phyloP scores from a whole-genome alignment of 2,797 vertebrate species.

The Sebastes goodei region DNA sequence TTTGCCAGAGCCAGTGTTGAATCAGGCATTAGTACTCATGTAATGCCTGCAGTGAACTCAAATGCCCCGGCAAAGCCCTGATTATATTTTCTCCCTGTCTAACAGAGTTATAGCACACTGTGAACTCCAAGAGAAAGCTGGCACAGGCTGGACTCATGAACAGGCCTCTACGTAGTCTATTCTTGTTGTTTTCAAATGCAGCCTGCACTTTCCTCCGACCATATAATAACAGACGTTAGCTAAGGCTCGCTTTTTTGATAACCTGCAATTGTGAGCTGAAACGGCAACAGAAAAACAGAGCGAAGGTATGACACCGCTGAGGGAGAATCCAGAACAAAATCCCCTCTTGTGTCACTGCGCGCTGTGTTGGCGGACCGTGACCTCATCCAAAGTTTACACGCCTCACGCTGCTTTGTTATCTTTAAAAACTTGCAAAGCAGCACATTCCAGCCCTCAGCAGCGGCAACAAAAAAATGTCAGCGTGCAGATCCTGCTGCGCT shows the following conservation, averaged over 20 bases:
- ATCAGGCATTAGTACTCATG: constrained; percentile 75
- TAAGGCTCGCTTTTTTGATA: constrained; percentile 34
- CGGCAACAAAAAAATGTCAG: constrained; percentile 56
- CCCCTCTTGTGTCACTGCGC: constrained; percentile 74
- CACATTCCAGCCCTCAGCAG: constrained; percentile 73
- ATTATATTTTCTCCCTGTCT: constrained; percentile 70
- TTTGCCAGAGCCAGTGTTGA: constrained; percentile 70
- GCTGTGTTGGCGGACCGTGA: constrained; percentile 77
- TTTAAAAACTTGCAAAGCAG: constrained; percentile 74
- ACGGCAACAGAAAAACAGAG: constrained; percentile 36
- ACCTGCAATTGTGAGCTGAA: constrained; percentile 52
- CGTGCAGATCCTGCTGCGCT: constrained; percentile 56
- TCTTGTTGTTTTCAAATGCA: constrained; percentile 51
- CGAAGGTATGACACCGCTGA: constrained; percentile 63
- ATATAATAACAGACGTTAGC: constrained; percentile 50
- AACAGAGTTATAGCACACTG: constrained; percentile 58
- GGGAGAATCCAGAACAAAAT: constrained; percentile 82
- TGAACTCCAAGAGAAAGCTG: constrained; percentile 49
- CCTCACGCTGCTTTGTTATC: constrained; percentile 81
- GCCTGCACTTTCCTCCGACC: constrained; percentile 45
- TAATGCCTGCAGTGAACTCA: constrained; percentile 70
- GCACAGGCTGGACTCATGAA: constrained; percentile 25
- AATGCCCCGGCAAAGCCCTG: constrained; percentile 65
- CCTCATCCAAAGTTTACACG: constrained; percentile 79
- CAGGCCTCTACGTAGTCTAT: constrained; percentile 39